Evolutionary conservation across 2,113 vertebrate genomes (phyloP), one percentile per base, ranked within the genome.

Genomic region (Suncus etruscus): DNA sequence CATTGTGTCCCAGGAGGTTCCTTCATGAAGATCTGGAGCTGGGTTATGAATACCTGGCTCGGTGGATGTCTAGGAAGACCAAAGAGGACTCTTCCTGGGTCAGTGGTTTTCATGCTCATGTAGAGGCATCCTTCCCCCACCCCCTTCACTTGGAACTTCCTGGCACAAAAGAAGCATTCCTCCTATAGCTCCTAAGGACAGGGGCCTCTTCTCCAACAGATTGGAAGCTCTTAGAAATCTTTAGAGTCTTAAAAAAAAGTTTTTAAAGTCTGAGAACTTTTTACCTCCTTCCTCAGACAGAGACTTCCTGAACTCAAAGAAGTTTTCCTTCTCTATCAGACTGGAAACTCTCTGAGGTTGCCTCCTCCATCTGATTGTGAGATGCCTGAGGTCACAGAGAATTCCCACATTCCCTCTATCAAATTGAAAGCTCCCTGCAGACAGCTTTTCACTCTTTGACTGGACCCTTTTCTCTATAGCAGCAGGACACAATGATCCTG

Each of bases 401-500:
- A 39, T 39, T 39, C 39, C 39, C 39, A 39, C 39, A 39, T 39
- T 39, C 39, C 31, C 50, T 2, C 50, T 27, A 1, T 31, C 25
- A 39, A n/a, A 58, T 25, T 8, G 3, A 45, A 12, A 4, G 1
- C 25, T 31, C 12, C 18, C 6, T 18, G 32, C 20, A n/a, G 24
- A 68, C 32, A 73, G 32, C 3, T 4, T 32, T 22, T 24, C 70
- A 3, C 22, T 1, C 1, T 39, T 58, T 51, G 45, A 7, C 74
- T 1, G 45, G 18, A 0, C 1, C 11, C 2, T 74, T 31, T 4
- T 14, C 4, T 3, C 31, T 0, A 16, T 8, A 2, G n/a, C 22
- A 3, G 0, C 58, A 65, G 65, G 32, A 1, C 32, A 1, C 3
- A 20, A 0, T 61, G 4, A n/a, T 3, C 50, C 29, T 1, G 0